Percentiles rank a stretch among this genome's conserved stretches.
phyloP scores from a whole-genome alignment of 2,888 invertebrate genomes.

The Sthenelais limicola region DNA sequence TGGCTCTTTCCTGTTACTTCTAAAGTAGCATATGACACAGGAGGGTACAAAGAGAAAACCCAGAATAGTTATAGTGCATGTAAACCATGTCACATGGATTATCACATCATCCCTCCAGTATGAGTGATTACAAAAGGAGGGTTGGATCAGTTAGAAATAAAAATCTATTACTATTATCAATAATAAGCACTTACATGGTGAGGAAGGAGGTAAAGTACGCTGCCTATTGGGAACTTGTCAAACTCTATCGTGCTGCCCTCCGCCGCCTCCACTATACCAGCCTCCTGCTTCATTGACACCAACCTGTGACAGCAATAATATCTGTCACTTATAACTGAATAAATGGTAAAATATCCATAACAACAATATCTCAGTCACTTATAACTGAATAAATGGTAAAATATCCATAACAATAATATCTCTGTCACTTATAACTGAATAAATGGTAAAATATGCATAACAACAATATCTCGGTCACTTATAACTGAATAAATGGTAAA shows the following conservation, averaged over 20 bases:
- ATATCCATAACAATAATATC: too few relatives aligned
- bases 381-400: too few relatives aligned
- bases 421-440: too few relatives aligned
- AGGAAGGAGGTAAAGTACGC: slow-evolving; percentile 63
- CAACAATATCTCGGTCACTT: too few relatives aligned
- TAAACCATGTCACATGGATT: not conserved
- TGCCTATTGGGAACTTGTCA: slow-evolving; percentile 61
- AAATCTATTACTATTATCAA: not conserved
- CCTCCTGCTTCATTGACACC: slow-evolving; percentile 63
- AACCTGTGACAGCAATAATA: slow-evolving; percentile 53
- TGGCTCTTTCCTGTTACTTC: too few relatives aligned
- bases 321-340: not conserved
- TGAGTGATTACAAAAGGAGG: not conserved
- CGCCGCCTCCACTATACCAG: slow-evolving; percentile 61
- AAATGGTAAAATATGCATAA: not conserved
- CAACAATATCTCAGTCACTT: too few relatives aligned
- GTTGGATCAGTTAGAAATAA: not conserved
- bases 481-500: too few relatives aligned
- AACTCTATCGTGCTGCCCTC: slow-evolving; percentile 60
- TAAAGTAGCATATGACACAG: too few relatives aligned
- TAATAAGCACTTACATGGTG: slow-evolving; percentile 56
- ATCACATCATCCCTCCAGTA: too few relatives aligned
- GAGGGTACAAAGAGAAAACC: too few relatives aligned
- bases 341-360: not conserved
- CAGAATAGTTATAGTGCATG: not conserved